A percentile compares a stretch with the other conserved stretches of the same genome.
phyloP scores from a whole-genome alignment of 2,113 vertebrate species.

The Puffinus mauretanicus region DNA sequence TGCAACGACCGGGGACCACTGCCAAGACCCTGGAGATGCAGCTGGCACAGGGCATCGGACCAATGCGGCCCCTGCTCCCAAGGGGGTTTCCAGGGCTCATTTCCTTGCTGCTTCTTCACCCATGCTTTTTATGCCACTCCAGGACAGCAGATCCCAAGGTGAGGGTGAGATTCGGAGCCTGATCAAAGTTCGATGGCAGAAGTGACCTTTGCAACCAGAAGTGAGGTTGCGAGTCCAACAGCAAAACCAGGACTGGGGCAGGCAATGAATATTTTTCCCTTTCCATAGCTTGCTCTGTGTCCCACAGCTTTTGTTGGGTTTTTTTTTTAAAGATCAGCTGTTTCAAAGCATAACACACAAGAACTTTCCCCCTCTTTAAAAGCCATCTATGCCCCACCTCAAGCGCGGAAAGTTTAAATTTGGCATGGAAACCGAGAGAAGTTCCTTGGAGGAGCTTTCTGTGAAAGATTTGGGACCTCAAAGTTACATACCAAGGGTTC shows the following conservation, averaged over 20 bases:
- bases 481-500: background rate
- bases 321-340: background rate
- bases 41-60: background rate
- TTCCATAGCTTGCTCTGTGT: background rate
- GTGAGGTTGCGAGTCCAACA: background rate
- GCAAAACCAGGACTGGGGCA: background rate
- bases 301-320: background rate
- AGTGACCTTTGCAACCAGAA: background rate
- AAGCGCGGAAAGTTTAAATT: background rate
- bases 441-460: background rate
- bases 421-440: background rate
- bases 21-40: background rate
- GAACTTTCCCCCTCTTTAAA: background rate
- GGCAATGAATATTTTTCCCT: background rate
- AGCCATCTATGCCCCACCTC: background rate
- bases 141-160: background rate
- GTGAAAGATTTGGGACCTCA: background rate
- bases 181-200: background rate
- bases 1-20: fast-evolving
- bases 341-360: background rate
- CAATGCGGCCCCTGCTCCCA: background rate
- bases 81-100: background rate
- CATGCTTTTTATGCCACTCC: fast-evolving
- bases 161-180: background rate
- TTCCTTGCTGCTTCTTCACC: background rate